Base-by-base conservation (phyloP, 2,797 vertebrate genomes). In the Lithobates sylvaticus region DNA sequence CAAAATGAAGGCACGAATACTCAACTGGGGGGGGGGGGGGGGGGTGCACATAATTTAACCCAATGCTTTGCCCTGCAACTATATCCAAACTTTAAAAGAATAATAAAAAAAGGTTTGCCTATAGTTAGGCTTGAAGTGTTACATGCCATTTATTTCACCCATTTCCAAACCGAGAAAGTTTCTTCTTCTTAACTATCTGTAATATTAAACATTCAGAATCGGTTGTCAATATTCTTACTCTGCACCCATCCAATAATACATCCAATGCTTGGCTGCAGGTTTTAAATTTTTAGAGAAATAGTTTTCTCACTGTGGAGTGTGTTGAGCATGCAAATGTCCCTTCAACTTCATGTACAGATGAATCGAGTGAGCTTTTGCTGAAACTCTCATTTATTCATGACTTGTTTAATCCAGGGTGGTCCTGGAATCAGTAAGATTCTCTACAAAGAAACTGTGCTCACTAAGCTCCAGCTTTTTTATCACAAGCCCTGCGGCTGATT, bases 341-440 rank as follows among this genome's bases (percentile, higher is more conserved):
- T 32, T 36, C 34, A 73, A 61, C 32, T 50, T 44, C 39, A 42
- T 78, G 36, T 81, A 65, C 42, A 36, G 44, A 77, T 77, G 16
- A 58, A 69, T 76, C 39, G 26, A 70, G 73, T 32, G 50, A 58
- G 82, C 32, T 34, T 67, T 76, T 68, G 26, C 74, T 54, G 47
- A 69, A 68, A 84, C 65, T 54, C 42, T 77, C 67, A 84, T 84
- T 76, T 77, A 84, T 77, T 84, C 74, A 76, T 84, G 64, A 70
- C 27, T 70, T 84, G 64, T 76, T 84, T 76, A 84, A 76, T 84
- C 61, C 72, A 84, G 70, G 74, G 44, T 84, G 82, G 65, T 74
- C 82, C 65, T 58, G 82, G 74, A 77, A 84, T 84, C 74, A 77
- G 65, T 70, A 70, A 42, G 74, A 75, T 74, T 73, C 71, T 75